A percentile compares a stretch with the other conserved stretches of the same genome.
Evolutionary conservation across 1,140 invertebrate genomes (phyloP).

Genomic region (Drosophila grimshawi): DNA sequence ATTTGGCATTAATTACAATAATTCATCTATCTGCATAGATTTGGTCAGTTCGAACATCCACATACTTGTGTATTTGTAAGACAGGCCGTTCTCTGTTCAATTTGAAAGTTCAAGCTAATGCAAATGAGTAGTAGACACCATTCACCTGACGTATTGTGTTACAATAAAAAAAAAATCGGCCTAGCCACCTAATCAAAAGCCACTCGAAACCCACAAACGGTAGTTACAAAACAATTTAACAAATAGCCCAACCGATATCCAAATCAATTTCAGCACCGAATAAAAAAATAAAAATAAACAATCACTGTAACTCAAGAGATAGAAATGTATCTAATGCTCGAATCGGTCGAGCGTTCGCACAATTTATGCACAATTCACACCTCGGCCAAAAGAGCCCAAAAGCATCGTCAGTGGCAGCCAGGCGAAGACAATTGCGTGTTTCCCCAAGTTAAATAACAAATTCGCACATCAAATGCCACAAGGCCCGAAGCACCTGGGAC

Average conservation of each 20-base stretch:
- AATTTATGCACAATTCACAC: slow-evolving; percentile 73
- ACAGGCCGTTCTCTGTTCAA: slow-evolving; percentile 14
- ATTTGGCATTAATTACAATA: slow-evolving; percentile 82
- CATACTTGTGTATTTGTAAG: not conserved
- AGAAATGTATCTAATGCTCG: slow-evolving; percentile 51
- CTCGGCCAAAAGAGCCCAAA: slow-evolving; percentile 24
- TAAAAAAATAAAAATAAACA: not conserved
- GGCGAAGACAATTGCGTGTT: slow-evolving; percentile 73
- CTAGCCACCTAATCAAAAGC: slow-evolving; percentile 3
- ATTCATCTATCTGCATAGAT: slow-evolving; percentile 45
- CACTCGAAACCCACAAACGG: slow-evolving; percentile 5
- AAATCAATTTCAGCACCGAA: slow-evolving; percentile 2
- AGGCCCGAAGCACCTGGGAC: slow-evolving; percentile 45
- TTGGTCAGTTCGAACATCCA: slow-evolving; percentile 4
- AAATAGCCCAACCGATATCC: slow-evolving; percentile 5
- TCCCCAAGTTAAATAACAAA: slow-evolving; percentile 78
- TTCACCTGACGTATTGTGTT: slow-evolving; percentile 52
- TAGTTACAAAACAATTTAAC: slow-evolving; percentile 33
- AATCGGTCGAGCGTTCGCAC: slow-evolving; percentile 23
- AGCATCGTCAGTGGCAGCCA: slow-evolving; percentile 17
- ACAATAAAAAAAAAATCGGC: slow-evolving; percentile 3
- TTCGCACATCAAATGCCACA: slow-evolving; percentile 84
- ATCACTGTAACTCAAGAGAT: slow-evolving; percentile 30
- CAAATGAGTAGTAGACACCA: slow-evolving; percentile 50
- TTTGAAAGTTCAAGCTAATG: slow-evolving; percentile 60